These are phyloP conservation scores for Drosophila grimshawi DNA, from an alignment of 1,140 invertebrate species.

Conservation along the genomic window DNA sequence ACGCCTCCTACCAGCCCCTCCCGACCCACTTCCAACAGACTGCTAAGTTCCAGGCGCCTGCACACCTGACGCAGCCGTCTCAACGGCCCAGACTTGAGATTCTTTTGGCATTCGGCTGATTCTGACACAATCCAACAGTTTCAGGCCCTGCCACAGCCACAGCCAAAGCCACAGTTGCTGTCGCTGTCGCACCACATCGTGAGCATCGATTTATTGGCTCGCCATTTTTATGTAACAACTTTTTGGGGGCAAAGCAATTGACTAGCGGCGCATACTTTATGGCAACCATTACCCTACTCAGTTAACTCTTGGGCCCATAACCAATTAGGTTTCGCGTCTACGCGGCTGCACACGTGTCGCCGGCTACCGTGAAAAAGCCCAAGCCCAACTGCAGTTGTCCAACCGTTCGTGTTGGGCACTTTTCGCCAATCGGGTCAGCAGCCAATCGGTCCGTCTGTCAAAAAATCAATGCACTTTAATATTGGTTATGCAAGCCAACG, in stretches of 20 bases:
- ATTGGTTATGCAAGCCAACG: no score
- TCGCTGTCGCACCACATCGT: constrained; percentile 35
- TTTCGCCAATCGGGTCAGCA: constrained; percentile 50
- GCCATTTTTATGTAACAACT: constrained; percentile 50
- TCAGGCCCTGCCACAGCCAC: no score
- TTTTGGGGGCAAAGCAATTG: constrained; percentile 47
- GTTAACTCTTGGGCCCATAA: constrained; percentile 17
- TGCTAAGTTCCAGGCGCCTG: not conserved
- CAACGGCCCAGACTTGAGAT: not conserved
- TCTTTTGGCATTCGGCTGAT: not conserved
- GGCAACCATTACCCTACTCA: constrained; percentile 31
- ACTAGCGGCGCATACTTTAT: constrained; percentile 17
- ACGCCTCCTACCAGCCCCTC: not conserved
- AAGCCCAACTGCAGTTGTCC: not conserved
- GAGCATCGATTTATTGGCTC: constrained; percentile 57
- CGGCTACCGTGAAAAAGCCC: constrained; percentile 8
- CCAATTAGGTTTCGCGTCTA: constrained; percentile 6
- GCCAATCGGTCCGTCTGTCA: not conserved
- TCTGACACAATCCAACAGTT: not conserved
- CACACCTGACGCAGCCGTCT: constrained; percentile 29
- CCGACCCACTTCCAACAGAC: not conserved
- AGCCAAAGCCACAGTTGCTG: no score
- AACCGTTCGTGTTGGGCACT: constrained; percentile 8
- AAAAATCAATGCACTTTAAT: constrained; percentile 37
- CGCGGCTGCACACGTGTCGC: constrained; percentile 39